Base-by-base conservation (phyloP, 2,888 invertebrate species). In the Chymomyza fuscimana region DNA sequence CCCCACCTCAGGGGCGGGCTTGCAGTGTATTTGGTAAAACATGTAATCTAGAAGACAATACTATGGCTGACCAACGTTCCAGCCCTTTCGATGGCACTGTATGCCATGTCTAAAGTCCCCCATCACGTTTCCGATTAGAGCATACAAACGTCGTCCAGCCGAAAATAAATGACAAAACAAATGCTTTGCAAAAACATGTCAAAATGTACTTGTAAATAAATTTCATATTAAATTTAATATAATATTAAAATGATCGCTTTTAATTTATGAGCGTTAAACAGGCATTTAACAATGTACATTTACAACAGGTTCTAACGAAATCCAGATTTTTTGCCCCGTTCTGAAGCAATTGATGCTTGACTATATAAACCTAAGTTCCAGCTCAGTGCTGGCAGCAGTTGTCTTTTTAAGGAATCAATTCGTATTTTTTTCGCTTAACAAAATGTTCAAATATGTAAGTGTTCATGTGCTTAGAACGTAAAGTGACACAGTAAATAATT, bases 391-490 rank as follows among this genome's bases (percentile, higher is more conserved):
- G 59, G 22, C 70, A 85, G 52, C 73, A 81, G 74, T 87, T 74
- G 59, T 32, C 32, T 61, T 10, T 58, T 10, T 58, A 16, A 46
- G 40, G 40, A 12, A 46, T 46, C 40, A 4, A 46, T 46, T 12
- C 40, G 40, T 12, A 46, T 46, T 12, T 12, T 7, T 12, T 32
- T 46, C 12, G 3, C 40, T 46, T 12, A 12, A n/a, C 72, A 73
- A 32, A 67, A 89, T 89, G 89, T 74, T 78, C 15, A 87, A 82
- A 81, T 76, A 80, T 70, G 88, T 89, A 78, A 83, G 89, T 76
- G 22, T 32, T 32, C 9, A 2, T 7, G 32, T 32, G 3, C 7
- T 9, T 22, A 59, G 9, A 36, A 15, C 5, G 25, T 51, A 12
- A 22, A 32, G 52, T 52, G 10, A 64, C 32, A 4, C 25, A 51